Evolutionary conservation across 2,797 vertebrate genomes (phyloP), one percentile per base, ranked within the genome.

Genomic region (Catamblyrhynchus diadema): DNA sequence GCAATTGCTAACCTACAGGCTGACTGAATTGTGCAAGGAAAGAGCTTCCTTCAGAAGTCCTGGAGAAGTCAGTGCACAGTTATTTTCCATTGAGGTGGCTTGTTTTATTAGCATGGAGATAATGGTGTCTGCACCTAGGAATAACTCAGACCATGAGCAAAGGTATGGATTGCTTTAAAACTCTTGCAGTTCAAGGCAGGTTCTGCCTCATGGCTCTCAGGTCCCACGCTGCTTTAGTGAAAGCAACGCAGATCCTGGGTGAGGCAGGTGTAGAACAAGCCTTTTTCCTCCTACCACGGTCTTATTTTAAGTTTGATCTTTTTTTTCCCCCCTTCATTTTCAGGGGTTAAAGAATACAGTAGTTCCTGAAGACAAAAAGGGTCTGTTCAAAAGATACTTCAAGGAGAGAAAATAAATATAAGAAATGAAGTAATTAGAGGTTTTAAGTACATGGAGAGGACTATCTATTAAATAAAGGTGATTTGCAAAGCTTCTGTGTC

Each of bases 221-320:
- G 57, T 85, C 56, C 64, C 47, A 42, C 0, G 1, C 19, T 71
- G 4, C 3, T 0, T 48, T 89, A 64, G 21, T 0, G 0, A 70
- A 80, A 74, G 41, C 41, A 50, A 4, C 17, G 28, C 28, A 51
- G 75, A 39, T 86, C 47, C 60, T 82, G 64, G 37, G 45, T n/a
- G 15, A 77, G 56, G 41, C 45, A 74, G 37, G 33, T 60, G 10
- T 57, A 64, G 81, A 81, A 64, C 47, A 80, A 92, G 64, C 7
- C 73, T 89, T 82, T 82, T 92, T 82, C 14, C 83, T 83, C 69
- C 37, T 95, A 81, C 79, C 28, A 47, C 2, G 0, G 35, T 74
- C 56, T 77, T 81, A 51, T 18, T 84, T 81, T 51, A 66, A 59
- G 17, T 79, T 88, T 69, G 54, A 67, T 67, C 0, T 57, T 42